Conservation (phyloP, 2,888 invertebrate species). For the Polymixis flavicincta region DNA sequence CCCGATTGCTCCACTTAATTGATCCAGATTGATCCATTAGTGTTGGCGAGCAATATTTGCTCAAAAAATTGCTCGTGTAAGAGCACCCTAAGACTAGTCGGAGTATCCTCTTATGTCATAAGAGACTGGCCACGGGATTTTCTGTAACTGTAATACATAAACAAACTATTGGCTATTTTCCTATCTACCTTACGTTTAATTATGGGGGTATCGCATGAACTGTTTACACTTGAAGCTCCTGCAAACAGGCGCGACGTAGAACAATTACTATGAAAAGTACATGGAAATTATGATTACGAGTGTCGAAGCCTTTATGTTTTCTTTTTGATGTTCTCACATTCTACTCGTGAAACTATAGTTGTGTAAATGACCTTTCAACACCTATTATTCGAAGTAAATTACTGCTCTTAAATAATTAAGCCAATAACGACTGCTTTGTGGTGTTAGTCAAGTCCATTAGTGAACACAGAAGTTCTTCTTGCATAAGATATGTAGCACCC, state of each 20-base stretch:
- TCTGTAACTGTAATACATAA: neutral
- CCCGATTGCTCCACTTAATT: too few species aligned
- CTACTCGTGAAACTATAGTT: neutral
- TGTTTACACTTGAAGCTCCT: neutral
- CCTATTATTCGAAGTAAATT: neutral
- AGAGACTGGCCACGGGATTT: neutral
- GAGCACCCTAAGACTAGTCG: too few species aligned
- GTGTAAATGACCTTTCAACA: neutral
- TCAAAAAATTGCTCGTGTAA: too few species aligned
- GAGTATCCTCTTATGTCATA: too few species aligned
- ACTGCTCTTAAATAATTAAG: conserved; percentile 14
- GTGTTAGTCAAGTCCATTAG: conserved; percentile 24
- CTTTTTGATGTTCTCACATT: neutral
- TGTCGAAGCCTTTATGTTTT: neutral
- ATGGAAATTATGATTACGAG: too few species aligned
- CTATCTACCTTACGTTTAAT: neutral
- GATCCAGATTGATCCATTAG: too few species aligned
- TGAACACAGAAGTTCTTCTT: conserved; percentile 13
- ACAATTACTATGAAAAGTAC: too few species aligned
- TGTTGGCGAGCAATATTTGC: too few species aligned
- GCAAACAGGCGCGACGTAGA: too few species aligned
- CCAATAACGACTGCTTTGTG: conserved; percentile 12
- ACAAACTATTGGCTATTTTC: too few species aligned
- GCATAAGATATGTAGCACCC: neutral
- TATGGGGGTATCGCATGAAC: neutral